Conservation (phyloP, 2,888 invertebrate genomes). For the Tineola bisselliella region DNA sequence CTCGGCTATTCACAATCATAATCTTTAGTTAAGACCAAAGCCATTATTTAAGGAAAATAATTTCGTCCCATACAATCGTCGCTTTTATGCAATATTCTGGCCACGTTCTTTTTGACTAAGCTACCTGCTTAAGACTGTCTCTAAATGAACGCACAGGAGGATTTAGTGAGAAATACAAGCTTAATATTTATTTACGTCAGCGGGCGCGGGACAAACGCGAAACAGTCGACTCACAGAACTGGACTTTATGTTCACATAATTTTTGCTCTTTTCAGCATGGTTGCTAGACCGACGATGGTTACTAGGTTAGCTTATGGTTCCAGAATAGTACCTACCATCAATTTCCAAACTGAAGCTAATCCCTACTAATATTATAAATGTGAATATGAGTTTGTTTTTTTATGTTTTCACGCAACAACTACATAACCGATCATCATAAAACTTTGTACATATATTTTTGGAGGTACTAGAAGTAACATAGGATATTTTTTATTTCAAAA, state of each 20-base stretch:
- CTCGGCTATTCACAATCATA: constrained; percentile 1
- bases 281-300: no score
- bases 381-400: no score
- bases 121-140: constrained; percentile 13
- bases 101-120: constrained; percentile 9
- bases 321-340: no score
- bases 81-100: neutral
- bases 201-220: neutral
- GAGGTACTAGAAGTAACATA: no score
- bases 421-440: no score
- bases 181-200: constrained; percentile 12
- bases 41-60: constrained; percentile 11
- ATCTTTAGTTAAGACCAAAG: neutral
- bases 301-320: no score
- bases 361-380: no score
- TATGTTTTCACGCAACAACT: no score
- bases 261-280: neutral
- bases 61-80: neutral
- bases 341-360: no score
- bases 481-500: no score
- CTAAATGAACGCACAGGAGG: constrained; percentile 11
- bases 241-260: neutral
- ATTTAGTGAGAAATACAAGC: constrained; percentile 9
- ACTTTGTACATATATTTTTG: no score
- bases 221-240: neutral